A percentile compares a stretch with the other conserved stretches of the same genome.
Conservation (phyloP, 2,113 vertebrate genomes). For the Rhea pennata region DNA sequence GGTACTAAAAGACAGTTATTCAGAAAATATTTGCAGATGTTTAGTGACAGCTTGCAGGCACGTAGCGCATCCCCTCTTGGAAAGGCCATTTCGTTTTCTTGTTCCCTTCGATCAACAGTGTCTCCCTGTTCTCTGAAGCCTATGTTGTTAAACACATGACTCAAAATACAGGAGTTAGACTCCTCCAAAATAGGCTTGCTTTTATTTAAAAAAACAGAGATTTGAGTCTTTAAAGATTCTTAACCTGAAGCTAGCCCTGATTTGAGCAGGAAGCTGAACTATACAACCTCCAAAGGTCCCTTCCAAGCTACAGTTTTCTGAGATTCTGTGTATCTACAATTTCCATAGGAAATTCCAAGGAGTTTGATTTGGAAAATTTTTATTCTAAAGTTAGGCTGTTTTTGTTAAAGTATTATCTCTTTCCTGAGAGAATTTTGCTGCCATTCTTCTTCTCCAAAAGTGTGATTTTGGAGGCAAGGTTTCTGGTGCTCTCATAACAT, state of each 20-base stretch:
- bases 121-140: not conserved
- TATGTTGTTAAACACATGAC: not conserved
- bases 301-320: not conserved
- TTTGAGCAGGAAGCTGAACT: not conserved
- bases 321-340: not conserved
- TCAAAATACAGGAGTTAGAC: not conserved
- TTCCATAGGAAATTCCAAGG: not conserved
- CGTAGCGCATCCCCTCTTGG: not conserved
- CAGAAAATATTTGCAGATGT: not conserved
- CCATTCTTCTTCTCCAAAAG: not conserved
- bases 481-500: not conserved
- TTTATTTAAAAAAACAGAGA: not conserved
- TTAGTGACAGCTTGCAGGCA: not conserved
- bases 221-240: not conserved
- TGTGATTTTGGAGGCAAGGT: not conserved
- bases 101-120: not conserved
- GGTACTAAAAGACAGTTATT: not conserved
- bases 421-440: not conserved
- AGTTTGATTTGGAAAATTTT: not conserved
- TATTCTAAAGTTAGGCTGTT: not conserved
- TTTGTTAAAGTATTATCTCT: not conserved
- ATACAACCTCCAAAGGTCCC: not conserved
- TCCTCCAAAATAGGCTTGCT: not conserved
- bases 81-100: not conserved
- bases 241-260: not conserved